Base-by-base conservation (phyloP, 1,140 invertebrate species). In the Lucilia sericata region DNA sequence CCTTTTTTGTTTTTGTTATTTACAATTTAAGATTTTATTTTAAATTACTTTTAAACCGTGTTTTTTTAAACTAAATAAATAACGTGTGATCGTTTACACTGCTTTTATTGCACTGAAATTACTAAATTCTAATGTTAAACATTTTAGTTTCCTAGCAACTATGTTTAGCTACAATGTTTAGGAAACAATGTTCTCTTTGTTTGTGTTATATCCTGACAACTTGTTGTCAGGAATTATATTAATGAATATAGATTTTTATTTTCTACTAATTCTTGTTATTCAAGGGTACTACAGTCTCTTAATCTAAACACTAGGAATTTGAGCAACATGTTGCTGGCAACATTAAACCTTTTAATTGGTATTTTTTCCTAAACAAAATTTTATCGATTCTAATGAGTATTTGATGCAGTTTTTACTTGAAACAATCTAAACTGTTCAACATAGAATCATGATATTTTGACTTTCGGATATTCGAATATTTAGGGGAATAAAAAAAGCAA, bases 81-180 rank as follows among this genome's bases (percentile, higher is more conserved):
- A 17, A 60, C 55, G 55, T 60, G 55, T 60, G 55, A 60, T 60
- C 55, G n/a, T n/a, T 60, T 60, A n/a, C 55, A 60, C 55, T 60
- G 14, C n/a, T 7, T n/a, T n/a, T 60, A 14, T 60, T 2, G 7
- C 7, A 60, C 55, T 60, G 55, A 60, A n/a, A 5, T 17, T 60
- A 30, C 5, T 3, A 60, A 60, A 60, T n/a, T 60, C 14, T 17
- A 60, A 14, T 60, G 7, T n/a, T 14, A 60, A 60, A 8, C 55
- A 17, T 7, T 14, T 60, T 60, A 60, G 14, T 30, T 30, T 30
- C 25, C 25, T n/a, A 60, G 14, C n/a, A 60, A 42, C 42, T 0
- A 0, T 42, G 42, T 42, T 42, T 42, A 42, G 42, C 42, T 3
- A 42, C 42, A 42, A 42, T 42, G 42, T 42, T 42, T 42, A 42